Evolutionary conservation across 1,140 invertebrate genomes (phyloP).

Genomic region (Ridgeia piscesae): DNA sequence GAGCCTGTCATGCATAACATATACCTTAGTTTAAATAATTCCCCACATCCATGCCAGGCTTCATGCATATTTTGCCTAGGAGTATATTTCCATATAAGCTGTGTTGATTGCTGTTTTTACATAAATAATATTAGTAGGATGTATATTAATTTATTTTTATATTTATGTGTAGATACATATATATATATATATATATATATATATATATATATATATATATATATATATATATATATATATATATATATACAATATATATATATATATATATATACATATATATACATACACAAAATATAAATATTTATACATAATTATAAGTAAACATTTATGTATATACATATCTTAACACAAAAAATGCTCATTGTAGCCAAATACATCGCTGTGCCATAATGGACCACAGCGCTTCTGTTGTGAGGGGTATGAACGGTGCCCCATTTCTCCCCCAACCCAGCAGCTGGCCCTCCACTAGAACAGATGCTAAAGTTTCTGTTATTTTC

Average conservation of each 20-base stretch:
- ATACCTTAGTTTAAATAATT: not conserved
- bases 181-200: too few species aligned
- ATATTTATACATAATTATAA: too few species aligned
- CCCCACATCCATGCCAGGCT: not conserved
- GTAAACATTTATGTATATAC: too few species aligned
- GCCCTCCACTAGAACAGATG: not conserved
- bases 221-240: too few species aligned
- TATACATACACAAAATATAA: too few species aligned
- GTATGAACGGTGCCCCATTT: not conserved
- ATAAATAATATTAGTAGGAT: too few species aligned
- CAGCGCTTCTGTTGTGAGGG: not conserved
- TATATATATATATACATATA: too few species aligned
- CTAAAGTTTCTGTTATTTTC: conserved; percentile 17
- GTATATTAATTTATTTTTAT: too few species aligned
- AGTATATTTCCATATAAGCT: not conserved
- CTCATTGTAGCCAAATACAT: not conserved
- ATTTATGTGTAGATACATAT: too few species aligned
- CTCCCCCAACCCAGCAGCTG: not conserved
- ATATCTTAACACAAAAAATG: not conserved
- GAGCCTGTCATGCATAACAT: not conserved
- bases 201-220: too few species aligned
- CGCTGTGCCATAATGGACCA: not conserved
- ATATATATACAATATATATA: too few species aligned
- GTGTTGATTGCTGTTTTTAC: not conserved
- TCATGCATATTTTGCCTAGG: not conserved